These are phyloP conservation scores for Clarias macrocephalus DNA, from an alignment of 2,113 vertebrate genomes.

Conservation along the genomic window DNA sequence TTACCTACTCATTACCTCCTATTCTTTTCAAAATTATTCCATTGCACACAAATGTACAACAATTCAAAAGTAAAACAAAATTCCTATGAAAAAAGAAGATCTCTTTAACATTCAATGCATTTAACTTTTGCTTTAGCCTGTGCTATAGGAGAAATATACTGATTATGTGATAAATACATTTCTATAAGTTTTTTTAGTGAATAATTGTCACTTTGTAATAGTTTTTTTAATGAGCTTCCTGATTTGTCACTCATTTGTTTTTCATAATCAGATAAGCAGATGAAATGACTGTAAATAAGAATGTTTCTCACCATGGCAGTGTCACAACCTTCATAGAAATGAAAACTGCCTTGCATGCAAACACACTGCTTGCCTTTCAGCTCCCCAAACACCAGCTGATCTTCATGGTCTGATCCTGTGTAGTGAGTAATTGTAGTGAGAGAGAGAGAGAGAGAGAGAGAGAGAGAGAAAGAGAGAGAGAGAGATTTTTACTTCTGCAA, in stretches of 20 bases:
- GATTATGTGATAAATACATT: neutral
- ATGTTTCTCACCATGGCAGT: conserved; percentile 64
- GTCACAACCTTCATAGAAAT: conserved; percentile 76
- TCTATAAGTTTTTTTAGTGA: neutral
- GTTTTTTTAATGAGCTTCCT: neutral
- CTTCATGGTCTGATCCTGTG: conserved; percentile 70
- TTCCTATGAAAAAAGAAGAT: neutral
- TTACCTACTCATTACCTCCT: neutral
- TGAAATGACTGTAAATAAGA: neutral
- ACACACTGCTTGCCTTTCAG: conserved; percentile 69
- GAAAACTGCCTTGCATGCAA: conserved; percentile 79
- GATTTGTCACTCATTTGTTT: neutral
- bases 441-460: conserved; percentile 5
- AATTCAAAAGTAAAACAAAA: neutral
- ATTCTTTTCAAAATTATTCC: neutral
- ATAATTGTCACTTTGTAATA: neutral
- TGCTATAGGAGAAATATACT: neutral
- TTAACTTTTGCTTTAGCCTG: neutral
- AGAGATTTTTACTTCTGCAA: neutral
- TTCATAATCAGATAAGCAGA: neutral
- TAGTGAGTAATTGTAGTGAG: conserved; percentile 22
- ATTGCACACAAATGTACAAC: neutral
- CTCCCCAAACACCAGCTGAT: conserved; percentile 74
- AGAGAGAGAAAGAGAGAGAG: neutral
- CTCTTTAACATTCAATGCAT: neutral